Percentiles rank a stretch among this genome's conserved stretches.
These are phyloP conservation scores for Pheosia tremula DNA, from an alignment of 2,888 invertebrate species.

Conservation along the genomic window DNA sequence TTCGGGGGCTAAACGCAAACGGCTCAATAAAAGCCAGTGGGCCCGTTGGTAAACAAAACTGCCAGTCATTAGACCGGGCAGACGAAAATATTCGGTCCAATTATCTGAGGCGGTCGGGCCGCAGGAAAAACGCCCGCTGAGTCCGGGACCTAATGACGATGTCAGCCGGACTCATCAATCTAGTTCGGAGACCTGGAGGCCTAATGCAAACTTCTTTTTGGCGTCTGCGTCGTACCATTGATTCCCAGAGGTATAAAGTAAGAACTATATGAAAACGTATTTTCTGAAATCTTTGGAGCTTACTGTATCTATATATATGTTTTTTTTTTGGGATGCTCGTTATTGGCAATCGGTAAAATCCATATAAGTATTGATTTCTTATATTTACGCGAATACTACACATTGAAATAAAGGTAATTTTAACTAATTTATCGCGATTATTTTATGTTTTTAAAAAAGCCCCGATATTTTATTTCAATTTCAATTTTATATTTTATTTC, in stretches of 20 bases:
- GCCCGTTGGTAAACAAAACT: conserved; percentile 78
- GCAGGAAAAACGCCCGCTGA: conserved; percentile 65
- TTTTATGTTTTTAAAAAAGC: no score
- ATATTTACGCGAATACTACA: no score
- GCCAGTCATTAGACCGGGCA: conserved; percentile 78
- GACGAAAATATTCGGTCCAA: conserved; percentile 79
- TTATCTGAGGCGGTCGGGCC: conserved; percentile 62
- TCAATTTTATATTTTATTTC: no score
- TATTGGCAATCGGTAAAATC: neutral
- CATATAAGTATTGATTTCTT: no score
- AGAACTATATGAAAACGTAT: conserved; percentile 1
- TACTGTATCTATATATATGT: neutral
- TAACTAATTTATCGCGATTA: no score
- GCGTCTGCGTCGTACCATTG: conserved; percentile 18
- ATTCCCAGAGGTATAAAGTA: conserved; percentile 7
- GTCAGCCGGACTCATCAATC: conserved; percentile 78
- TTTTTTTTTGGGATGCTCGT: conserved; percentile 12
- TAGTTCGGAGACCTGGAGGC: conserved; percentile 57
- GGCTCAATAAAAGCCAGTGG: conserved; percentile 73
- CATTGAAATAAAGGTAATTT: no score
- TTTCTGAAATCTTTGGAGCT: neutral
- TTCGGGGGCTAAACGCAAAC: conserved; percentile 66
- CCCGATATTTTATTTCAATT: no score
- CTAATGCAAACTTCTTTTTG: conserved; percentile 32
- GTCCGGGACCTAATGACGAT: conserved; percentile 76